A percentile compares a stretch with the other conserved stretches of the same genome.
Conservation (phyloP, 1,140 invertebrate genomes). For the Melipona quadrifasciata region DNA sequence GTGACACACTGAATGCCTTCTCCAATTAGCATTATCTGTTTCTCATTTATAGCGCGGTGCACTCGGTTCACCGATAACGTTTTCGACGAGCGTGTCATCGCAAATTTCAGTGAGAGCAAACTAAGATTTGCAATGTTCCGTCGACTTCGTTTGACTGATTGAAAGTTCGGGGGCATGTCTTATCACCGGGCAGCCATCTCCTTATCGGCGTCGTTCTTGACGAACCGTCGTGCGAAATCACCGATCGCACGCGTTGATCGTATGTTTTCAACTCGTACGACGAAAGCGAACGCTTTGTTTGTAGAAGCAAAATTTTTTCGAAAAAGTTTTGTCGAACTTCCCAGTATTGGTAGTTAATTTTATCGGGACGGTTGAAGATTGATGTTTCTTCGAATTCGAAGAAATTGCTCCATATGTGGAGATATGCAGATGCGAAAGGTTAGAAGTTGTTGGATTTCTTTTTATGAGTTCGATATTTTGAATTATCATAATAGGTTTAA, state of each 20-base stretch:
- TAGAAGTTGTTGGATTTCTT: background rate
- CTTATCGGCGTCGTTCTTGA: constrained; percentile 62
- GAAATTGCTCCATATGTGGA: background rate
- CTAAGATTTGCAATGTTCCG: background rate
- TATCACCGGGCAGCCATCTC: constrained; percentile 62
- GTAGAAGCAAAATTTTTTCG: background rate
- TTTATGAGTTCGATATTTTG: background rate
- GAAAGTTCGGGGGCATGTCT: constrained; percentile 48
- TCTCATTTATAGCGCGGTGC: background rate
- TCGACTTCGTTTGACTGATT: constrained; percentile 47
- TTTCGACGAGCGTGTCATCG: background rate
- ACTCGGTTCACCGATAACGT: background rate
- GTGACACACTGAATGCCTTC: background rate
- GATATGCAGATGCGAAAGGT: background rate
- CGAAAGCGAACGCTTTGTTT: background rate
- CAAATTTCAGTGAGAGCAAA: background rate
- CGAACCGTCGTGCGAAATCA: constrained; percentile 52
- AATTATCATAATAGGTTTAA: background rate
- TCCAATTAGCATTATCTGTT: constrained; percentile 1
- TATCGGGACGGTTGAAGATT: too few species aligned
- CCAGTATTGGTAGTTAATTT: too few species aligned
- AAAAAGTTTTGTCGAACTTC: too few species aligned
- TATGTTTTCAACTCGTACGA: background rate
- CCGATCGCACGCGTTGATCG: constrained; percentile 42
- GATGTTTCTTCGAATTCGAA: background rate